A percentile compares a stretch with the other conserved stretches of the same genome.
Conservation (phyloP, 2,113 vertebrate species). For the Sinocyclocheilus rhinocerous region DNA sequence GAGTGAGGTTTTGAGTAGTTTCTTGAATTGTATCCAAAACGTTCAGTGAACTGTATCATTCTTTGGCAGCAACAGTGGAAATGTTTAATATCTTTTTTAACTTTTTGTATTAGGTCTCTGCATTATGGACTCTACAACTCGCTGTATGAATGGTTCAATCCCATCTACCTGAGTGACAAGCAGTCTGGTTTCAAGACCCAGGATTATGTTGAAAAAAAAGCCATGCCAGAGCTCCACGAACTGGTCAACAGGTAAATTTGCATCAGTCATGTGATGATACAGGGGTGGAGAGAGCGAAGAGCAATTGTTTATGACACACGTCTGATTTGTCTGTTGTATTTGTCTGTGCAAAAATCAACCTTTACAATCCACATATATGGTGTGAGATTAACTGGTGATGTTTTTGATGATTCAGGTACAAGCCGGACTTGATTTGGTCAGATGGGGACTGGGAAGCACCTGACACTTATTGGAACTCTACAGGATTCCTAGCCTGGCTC, state of each 20-base stretch:
- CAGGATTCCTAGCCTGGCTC: conserved; percentile 92
- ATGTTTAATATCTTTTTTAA: neutral
- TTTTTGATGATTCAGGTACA: conserved; percentile 75
- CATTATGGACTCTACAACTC: conserved; percentile 92
- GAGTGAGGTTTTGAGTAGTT: too few species aligned
- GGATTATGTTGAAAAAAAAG: conserved; percentile 82
- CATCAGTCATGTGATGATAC: neutral
- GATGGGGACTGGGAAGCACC: conserved; percentile 96
- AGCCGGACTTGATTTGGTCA: conserved; percentile 95
- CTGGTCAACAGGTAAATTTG: conserved; percentile 84
- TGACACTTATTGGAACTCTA: conserved; percentile 95
- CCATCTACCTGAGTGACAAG: conserved; percentile 90
- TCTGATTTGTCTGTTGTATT: neutral
- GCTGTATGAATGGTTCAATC: conserved; percentile 93
- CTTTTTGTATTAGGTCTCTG: conserved; percentile 77
- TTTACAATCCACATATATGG: neutral
- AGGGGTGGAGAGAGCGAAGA: neutral
- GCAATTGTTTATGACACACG: neutral
- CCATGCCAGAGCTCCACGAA: conserved; percentile 87
- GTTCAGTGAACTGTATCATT: neutral
- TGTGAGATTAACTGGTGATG: neutral
- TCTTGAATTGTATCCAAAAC: neutral
- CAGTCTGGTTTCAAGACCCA: conserved; percentile 85
- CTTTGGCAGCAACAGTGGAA: too few species aligned
- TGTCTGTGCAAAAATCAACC: neutral